phyloP scores from a whole-genome alignment of 1,140 invertebrate species.

The Lordiphosa mommai region DNA sequence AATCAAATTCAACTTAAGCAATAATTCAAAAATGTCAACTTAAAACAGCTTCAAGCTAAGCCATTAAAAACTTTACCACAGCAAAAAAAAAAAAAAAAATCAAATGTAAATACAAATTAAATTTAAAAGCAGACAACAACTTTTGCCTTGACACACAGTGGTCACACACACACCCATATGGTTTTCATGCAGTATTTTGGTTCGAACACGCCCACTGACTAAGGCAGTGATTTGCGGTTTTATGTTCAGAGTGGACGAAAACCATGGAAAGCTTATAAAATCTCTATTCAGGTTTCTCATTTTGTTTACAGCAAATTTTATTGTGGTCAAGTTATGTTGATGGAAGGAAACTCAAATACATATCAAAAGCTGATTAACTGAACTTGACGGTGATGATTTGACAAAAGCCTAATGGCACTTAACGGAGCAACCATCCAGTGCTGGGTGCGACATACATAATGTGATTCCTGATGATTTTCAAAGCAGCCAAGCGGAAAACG shows the following conservation, averaged over 20 bases:
- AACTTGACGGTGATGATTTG: conserved; percentile 45
- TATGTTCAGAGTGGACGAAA: not conserved
- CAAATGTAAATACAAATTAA: too few species aligned
- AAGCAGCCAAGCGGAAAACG: conserved; percentile 42
- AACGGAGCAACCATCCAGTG: conserved; percentile 22
- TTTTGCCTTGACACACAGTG: too few species aligned
- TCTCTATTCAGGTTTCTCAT: conserved; percentile 31
- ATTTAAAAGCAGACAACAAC: too few species aligned
- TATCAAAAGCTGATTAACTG: conserved; percentile 20
- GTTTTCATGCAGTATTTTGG: too few species aligned
- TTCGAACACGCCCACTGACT: too few species aligned
- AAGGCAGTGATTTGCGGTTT: conserved; percentile 50
- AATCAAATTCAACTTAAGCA: too few species aligned
- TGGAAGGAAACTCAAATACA: not conserved
- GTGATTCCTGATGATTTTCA: conserved; percentile 16
- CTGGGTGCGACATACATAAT: conserved; percentile 9
- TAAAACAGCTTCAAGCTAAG: too few species aligned
- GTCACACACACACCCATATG: too few species aligned
- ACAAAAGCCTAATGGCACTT: conserved; percentile 59
- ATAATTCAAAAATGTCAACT: too few species aligned
- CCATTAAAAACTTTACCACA: too few species aligned
- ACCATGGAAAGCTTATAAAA: conserved; percentile 45
- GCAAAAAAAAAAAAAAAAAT: too few species aligned
- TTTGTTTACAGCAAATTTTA: conserved; percentile 55
- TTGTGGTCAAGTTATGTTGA: conserved; percentile 46